phyloP scores from a whole-genome alignment of 2,797 vertebrate genomes.

The Tympanoctomys barrerae region DNA sequence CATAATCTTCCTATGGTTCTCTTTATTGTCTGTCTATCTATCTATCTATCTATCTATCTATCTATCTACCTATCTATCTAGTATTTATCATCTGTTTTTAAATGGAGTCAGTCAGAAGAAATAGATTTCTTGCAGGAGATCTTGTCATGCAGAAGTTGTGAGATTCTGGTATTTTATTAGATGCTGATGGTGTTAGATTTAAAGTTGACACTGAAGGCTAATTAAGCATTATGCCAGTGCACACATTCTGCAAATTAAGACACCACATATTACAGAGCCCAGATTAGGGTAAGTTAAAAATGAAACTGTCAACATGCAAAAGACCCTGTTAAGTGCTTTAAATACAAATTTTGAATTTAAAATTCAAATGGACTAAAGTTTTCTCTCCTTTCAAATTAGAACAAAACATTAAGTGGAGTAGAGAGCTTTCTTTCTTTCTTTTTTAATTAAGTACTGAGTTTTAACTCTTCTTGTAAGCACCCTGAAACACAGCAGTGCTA shows the following conservation, averaged over 20 bases:
- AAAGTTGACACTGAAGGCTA: conserved; percentile 70
- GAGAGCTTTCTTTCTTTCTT: conserved; percentile 17
- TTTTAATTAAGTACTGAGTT: not conserved
- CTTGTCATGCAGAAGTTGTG: conserved; percentile 7
- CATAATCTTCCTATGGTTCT: not conserved
- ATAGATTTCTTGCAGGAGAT: conserved; percentile 38
- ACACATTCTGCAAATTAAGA: conserved; percentile 74
- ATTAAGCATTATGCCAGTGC: conserved; percentile 74
- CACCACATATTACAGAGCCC: conserved; percentile 46
- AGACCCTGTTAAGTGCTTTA: conserved; percentile 66
- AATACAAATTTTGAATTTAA: conserved; percentile 76
- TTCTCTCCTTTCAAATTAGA: conserved; percentile 44
- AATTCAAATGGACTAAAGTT: conserved; percentile 72
- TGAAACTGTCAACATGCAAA: conserved; percentile 72
- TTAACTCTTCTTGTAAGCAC: not conserved
- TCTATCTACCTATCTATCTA: not conserved
- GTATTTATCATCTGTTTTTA: not conserved
- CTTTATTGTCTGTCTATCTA: not conserved
- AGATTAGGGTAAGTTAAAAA: conserved; percentile 62
- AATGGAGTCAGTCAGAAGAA: not conserved
- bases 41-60: not conserved
- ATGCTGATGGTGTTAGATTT: conserved; percentile 59
- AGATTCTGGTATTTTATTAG: conserved; percentile 68
- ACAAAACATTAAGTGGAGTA: conserved; percentile 53
- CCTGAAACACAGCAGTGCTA: not conserved